Conservation (phyloP, 2,797 vertebrate genomes). For the Gambelia wislizenii region DNA sequence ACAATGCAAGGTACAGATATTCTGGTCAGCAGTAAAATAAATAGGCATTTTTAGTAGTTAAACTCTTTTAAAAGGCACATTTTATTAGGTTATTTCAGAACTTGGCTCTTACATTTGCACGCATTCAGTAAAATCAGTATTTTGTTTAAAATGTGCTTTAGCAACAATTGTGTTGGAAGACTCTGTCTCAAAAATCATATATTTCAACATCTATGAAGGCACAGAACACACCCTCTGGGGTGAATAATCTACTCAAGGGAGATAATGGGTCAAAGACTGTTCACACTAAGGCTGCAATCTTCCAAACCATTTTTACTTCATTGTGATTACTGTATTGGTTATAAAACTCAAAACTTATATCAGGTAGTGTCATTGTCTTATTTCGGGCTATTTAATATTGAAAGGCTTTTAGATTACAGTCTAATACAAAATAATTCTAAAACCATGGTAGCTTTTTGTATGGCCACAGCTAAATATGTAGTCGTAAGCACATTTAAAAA, state of each 20-base stretch:
- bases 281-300: slow-evolving; percentile 16
- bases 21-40: slow-evolving; percentile 63
- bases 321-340: not conserved
- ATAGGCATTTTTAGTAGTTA: slow-evolving; percentile 49
- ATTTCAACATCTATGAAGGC: slow-evolving; percentile 36
- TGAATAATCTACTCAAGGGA: slow-evolving; percentile 36
- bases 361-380: not conserved
- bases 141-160: slow-evolving; percentile 65
- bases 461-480: not conserved
- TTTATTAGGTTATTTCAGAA: slow-evolving; percentile 60
- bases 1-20: slow-evolving; percentile 48
- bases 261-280: slow-evolving; percentile 6
- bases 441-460: not conserved
- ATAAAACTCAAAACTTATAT: not conserved
- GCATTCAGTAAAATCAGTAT: slow-evolving; percentile 53
- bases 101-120: slow-evolving; percentile 51
- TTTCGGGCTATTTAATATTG: not conserved
- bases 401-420: not conserved
- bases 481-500: not conserved
- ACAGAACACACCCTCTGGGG: slow-evolving; percentile 36
- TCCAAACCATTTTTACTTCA: not conserved
- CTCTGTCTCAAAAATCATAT: slow-evolving; percentile 24
- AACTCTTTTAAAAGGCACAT: slow-evolving; percentile 76
- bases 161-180: slow-evolving; percentile 61
- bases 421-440: not conserved